These are phyloP conservation scores for Chalcis sispes DNA, from an alignment of 2,888 invertebrate species.

Conservation along the genomic window DNA sequence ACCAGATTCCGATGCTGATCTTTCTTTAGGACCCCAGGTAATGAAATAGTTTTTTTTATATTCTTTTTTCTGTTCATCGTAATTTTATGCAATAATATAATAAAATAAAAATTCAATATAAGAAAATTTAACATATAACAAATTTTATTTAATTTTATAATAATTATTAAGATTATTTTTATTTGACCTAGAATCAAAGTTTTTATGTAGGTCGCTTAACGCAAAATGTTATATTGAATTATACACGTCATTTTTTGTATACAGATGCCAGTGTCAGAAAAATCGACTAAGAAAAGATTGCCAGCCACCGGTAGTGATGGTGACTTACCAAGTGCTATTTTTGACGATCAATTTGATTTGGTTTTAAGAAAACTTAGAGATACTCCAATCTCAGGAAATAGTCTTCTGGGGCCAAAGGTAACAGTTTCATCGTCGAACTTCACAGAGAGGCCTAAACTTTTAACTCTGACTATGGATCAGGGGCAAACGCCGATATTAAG, in stretches of 20 bases:
- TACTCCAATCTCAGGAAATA: constrained; percentile 56
- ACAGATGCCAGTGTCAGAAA: constrained; percentile 62
- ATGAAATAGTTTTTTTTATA: background rate
- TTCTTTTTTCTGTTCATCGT: background rate
- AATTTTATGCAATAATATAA: background rate
- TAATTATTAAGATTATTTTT: too few relatives aligned
- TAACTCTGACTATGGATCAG: constrained; percentile 66
- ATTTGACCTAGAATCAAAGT: too few relatives aligned
- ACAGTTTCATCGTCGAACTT: constrained; percentile 57
- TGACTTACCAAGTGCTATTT: constrained; percentile 77
- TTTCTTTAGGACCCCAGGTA: constrained; percentile 74
- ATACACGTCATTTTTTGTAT: background rate
- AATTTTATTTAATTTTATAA: too few relatives aligned
- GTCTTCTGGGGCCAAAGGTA: constrained; percentile 59
- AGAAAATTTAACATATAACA: too few relatives aligned
- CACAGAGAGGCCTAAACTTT: constrained; percentile 65
- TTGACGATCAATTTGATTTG: constrained; percentile 78
- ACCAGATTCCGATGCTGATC: constrained; percentile 80
- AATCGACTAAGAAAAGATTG: constrained; percentile 66
- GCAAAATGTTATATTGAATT: background rate
- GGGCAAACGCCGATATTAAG: constrained; percentile 62
- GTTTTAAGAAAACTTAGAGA: constrained; percentile 77
- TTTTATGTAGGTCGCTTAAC: too few relatives aligned
- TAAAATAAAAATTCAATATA: too few relatives aligned
- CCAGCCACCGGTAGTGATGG: constrained; percentile 79